Evolutionary conservation across 2,888 invertebrate genomes (phyloP).

Genomic region (Coleophora flavipennella): DNA sequence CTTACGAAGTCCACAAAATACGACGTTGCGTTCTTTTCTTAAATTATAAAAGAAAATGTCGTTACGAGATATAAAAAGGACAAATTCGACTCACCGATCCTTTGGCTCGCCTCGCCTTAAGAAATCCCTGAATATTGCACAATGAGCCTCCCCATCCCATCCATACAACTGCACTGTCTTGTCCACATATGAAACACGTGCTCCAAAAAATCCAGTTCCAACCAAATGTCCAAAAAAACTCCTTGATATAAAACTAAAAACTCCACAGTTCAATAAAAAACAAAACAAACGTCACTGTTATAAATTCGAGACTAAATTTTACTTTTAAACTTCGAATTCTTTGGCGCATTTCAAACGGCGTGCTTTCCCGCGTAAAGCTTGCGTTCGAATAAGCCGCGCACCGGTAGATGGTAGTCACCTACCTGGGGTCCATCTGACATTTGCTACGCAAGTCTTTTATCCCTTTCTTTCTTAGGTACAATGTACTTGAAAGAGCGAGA

Average conservation of each 20-base stretch:
- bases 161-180: constrained; percentile 27
- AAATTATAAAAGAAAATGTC: not conserved
- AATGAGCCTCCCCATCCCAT: constrained; percentile 36
- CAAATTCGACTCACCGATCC: constrained; percentile 50
- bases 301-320: constrained; percentile 14
- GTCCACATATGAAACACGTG: constrained; percentile 12
- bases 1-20: not conserved
- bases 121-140: constrained; percentile 53
- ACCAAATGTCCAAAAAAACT: constrained; percentile 1
- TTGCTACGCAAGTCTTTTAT: constrained; percentile 36
- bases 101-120: constrained; percentile 36
- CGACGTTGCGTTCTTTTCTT: not conserved
- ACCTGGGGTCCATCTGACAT: constrained; percentile 58
- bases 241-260: too few species aligned
- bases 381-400: constrained; percentile 58
- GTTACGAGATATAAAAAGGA: constrained; percentile 17
- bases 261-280: constrained; percentile 1
- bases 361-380: constrained; percentile 65
- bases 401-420: too few species aligned
- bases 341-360: constrained; percentile 36
- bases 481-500: constrained; percentile 13
- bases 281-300: constrained; percentile 1
- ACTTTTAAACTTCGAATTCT: constrained; percentile 23
- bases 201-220: constrained; percentile 1
- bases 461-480: constrained; percentile 24